Conservation (phyloP, 2,888 invertebrate genomes). For the Drosophila fungiperda region DNA sequence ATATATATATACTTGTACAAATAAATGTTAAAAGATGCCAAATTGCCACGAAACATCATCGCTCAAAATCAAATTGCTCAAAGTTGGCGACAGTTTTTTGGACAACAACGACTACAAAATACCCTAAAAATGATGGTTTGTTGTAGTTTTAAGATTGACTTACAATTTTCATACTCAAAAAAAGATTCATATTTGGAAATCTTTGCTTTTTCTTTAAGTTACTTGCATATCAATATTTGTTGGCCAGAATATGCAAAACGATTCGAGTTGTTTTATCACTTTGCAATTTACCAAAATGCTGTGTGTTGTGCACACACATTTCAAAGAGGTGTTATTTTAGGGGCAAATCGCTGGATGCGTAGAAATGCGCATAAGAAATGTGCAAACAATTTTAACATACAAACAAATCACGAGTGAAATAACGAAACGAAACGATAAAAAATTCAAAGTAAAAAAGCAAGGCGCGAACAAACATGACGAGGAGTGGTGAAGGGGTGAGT, state of each 20-base stretch:
- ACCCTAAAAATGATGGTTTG: neutral
- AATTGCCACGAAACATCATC: conserved; percentile 47
- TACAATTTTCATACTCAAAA: neutral
- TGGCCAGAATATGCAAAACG: conserved; percentile 13
- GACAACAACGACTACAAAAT: neutral
- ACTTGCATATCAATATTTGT: neutral
- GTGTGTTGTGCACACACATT: neutral
- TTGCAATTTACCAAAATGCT: conserved; percentile 28
- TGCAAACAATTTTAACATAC: conserved; percentile 61
- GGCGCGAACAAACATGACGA: neutral
- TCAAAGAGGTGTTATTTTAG: conserved; percentile 48
- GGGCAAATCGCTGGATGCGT: conserved; percentile 50
- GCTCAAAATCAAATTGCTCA: conserved; percentile 18
- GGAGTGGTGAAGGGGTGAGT: too few species aligned
- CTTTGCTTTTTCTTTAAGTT: neutral
- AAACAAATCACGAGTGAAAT: conserved; percentile 16
- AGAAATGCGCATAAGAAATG: conserved; percentile 66
- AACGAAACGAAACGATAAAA: conserved; percentile 6
- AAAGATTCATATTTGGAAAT: neutral
- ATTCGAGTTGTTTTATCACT: conserved; percentile 52
- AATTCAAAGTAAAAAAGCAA: neutral
- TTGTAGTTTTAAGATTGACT: neutral
- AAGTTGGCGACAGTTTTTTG: neutral
- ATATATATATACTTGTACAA: conserved; percentile 18
- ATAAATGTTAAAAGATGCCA: conserved; percentile 63